These are phyloP conservation scores for Hetaerina titia DNA, from an alignment of 2,888 invertebrate species.

Conservation along the genomic window DNA sequence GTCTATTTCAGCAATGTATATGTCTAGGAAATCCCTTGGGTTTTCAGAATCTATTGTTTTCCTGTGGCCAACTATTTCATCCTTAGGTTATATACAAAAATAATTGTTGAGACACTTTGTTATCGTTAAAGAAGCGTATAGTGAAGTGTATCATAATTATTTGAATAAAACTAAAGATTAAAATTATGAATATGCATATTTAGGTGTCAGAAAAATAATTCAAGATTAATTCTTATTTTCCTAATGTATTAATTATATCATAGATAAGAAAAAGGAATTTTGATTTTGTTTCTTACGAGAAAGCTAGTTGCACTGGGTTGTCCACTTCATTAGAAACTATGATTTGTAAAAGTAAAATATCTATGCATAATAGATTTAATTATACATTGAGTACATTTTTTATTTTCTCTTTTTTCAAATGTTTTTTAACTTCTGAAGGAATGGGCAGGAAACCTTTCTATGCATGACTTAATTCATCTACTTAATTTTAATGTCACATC, in stretches of 20 bases:
- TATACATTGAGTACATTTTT: not conserved
- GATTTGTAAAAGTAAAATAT: not conserved
- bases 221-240: too few species aligned
- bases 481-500: not conserved
- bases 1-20: conserved; percentile 69
- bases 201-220: too few species aligned
- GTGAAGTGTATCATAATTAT: not conserved
- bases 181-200: too few species aligned
- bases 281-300: not conserved
- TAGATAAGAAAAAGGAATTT: too few species aligned
- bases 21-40: conserved; percentile 70
- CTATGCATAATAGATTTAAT: not conserved
- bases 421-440: too few species aligned
- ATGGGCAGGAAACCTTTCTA: too few species aligned
- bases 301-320: not conserved
- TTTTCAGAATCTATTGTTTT: conserved; percentile 69
- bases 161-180: too few species aligned
- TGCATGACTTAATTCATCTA: too few species aligned
- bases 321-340: not conserved
- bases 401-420: too few species aligned
- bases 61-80: conserved; percentile 69
- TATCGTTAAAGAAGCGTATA: not conserved
- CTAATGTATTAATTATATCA: too few species aligned
- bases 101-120: not conserved
- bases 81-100: conserved; percentile 49